Conservation (phyloP, 2,113 vertebrate species). For the Columbina picui region DNA sequence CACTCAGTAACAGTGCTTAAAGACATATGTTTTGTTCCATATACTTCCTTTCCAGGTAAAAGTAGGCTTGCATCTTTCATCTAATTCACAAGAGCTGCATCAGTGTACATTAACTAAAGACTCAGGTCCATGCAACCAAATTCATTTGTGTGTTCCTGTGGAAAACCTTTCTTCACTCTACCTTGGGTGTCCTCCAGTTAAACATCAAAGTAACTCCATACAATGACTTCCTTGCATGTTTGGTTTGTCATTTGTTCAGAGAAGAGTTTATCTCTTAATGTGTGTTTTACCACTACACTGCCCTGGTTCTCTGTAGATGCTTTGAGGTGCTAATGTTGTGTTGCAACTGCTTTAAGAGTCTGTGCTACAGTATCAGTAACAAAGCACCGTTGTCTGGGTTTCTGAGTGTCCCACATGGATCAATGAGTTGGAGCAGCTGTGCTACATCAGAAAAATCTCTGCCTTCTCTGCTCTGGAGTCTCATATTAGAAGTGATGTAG, state of each 20-base stretch:
- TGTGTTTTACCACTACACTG: not conserved
- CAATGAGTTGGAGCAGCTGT: constrained; percentile 12
- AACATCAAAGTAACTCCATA: not conserved
- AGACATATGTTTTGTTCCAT: not conserved
- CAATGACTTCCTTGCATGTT: not conserved
- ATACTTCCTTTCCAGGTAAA: not conserved
- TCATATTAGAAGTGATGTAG: not conserved
- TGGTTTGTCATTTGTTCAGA: not conserved
- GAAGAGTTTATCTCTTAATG: not conserved
- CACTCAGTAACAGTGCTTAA: not conserved
- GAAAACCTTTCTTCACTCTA: not conserved
- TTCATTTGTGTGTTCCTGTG: not conserved
- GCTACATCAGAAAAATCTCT: constrained; percentile 12
- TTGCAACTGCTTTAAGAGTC: not conserved
- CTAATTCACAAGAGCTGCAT: not conserved
- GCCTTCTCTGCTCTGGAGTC: not conserved
- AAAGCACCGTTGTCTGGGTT: not conserved
- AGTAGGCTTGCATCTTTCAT: not conserved
- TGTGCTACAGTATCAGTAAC: not conserved
- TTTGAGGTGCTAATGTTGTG: not conserved
- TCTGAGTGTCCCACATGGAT: not conserved
- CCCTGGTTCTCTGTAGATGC: not conserved
- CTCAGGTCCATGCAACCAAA: not conserved
- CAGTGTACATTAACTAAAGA: not conserved
- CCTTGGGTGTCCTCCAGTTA: not conserved